Percentiles rank a stretch among this genome's conserved stretches.
These are phyloP conservation scores for Orchesella flavescens DNA, from an alignment of 2,888 invertebrate species.

Conservation along the genomic window DNA sequence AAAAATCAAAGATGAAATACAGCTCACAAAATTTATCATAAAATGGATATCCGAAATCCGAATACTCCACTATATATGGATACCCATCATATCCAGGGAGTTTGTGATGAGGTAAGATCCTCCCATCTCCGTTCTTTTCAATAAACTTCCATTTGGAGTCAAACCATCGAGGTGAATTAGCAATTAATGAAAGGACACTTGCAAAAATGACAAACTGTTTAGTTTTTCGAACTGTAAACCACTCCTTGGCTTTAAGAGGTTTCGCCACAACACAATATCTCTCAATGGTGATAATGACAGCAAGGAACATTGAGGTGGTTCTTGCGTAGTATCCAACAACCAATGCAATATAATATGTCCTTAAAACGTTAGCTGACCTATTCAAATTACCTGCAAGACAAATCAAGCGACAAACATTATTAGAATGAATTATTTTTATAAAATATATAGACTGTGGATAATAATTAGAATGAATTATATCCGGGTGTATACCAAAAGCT, in stretches of 20 bases:
- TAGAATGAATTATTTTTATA: too few species aligned
- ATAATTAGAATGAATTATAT: too few species aligned
- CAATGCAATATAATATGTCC: neutral
- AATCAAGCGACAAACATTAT: too few species aligned
- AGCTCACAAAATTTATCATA: neutral
- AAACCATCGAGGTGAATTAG: neutral
- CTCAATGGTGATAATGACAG: neutral
- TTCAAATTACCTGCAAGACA: neutral
- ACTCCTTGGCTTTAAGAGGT: neutral
- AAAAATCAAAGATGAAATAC: neutral
- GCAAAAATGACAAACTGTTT: neutral
- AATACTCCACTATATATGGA: neutral
- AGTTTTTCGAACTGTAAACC: conserved; percentile 1
- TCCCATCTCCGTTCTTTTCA: neutral
- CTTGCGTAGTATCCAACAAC: neutral
- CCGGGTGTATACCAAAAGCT: too few species aligned
- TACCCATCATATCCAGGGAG: neutral
- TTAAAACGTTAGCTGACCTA: neutral
- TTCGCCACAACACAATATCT: neutral
- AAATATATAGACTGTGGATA: too few species aligned
- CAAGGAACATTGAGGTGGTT: neutral
- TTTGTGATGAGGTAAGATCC: neutral
- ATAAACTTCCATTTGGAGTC: neutral
- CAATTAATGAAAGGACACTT: neutral
- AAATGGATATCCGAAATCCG: neutral